A percentile compares a stretch with the other conserved stretches of the same genome.
Conservation (phyloP, 2,888 invertebrate species). For the Trissolcus brochymenae region DNA sequence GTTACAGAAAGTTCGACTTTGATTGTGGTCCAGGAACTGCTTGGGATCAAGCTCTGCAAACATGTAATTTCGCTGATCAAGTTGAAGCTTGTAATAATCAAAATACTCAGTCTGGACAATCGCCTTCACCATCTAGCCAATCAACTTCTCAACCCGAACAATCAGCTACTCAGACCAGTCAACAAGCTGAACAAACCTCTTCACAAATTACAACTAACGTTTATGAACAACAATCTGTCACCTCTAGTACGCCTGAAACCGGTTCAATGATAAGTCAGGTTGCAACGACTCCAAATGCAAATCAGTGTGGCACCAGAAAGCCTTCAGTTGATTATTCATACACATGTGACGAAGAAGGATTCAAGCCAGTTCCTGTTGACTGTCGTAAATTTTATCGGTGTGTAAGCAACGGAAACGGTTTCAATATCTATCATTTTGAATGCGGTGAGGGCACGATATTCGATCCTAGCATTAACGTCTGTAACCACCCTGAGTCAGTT, state of each 20-base stretch:
- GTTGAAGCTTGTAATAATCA: conserved; percentile 57
- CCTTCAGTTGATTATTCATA: conserved; percentile 64
- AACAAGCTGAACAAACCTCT: no score
- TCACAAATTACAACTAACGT: no score
- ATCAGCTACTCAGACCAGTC: not conserved
- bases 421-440: conserved; percentile 82
- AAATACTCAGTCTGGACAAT: not conserved
- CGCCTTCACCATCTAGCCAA: not conserved
- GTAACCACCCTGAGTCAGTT: conserved; percentile 83
- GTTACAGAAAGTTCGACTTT: conserved; percentile 83
- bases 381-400: conserved; percentile 84
- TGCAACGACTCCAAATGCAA: conserved; percentile 47
- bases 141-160: not conserved
- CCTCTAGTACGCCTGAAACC: conserved; percentile 23
- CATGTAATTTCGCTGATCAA: conserved; percentile 81
- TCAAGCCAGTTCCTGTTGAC: conserved; percentile 79
- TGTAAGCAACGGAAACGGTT: conserved; percentile 81
- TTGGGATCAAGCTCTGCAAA: conserved; percentile 83
- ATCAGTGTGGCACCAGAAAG: conserved; percentile 2
- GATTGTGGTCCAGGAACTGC: conserved; percentile 86
- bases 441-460: conserved; percentile 85
- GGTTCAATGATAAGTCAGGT: conserved; percentile 10
- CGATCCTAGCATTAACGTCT: conserved; percentile 82
- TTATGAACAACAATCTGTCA: no score
- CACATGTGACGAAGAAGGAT: conserved; percentile 80